Percentiles rank a stretch among this genome's conserved stretches.
Evolutionary conservation across 2,797 vertebrate genomes (phyloP).

Genomic region (Sternotherus odoratus): DNA sequence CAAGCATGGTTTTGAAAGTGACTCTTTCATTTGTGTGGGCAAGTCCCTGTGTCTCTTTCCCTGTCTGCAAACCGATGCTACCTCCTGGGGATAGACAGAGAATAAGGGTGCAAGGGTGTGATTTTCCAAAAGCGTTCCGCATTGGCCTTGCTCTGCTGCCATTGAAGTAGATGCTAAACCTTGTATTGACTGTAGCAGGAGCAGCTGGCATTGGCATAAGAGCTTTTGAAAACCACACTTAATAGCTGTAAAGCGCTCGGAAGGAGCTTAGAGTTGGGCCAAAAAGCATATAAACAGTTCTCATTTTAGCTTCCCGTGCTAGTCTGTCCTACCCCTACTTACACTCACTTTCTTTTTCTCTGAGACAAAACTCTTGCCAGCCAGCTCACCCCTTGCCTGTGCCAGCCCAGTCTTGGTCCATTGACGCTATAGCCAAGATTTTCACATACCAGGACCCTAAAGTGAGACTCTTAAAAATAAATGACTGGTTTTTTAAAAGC

Average conservation of each 20-base stretch:
- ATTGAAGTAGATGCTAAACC: background rate
- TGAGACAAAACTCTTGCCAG: background rate
- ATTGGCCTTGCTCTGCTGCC: background rate
- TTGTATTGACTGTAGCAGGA: background rate
- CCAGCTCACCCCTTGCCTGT: background rate
- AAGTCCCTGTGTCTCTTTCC: background rate
- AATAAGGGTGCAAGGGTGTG: background rate
- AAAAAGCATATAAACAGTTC: background rate
- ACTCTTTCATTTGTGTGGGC: background rate
- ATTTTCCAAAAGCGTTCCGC: background rate
- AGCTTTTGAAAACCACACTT: background rate
- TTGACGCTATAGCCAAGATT: background rate
- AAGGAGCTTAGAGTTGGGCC: fast-evolving
- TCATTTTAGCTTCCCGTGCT: fast-evolving
- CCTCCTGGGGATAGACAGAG: background rate
- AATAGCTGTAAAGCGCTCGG: fast-evolving
- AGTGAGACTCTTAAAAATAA: background rate
- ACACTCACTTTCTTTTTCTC: fast-evolving
- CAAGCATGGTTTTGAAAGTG: background rate
- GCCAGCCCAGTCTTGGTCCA: background rate
- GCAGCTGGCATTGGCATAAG: fast-evolving
- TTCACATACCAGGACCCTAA: background rate
- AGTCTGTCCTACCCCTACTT: fast-evolving
- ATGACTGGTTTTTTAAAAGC: background rate
- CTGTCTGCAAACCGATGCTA: fast-evolving